phyloP scores from a whole-genome alignment of 2,888 invertebrate species.

The Thera obeliscata region DNA sequence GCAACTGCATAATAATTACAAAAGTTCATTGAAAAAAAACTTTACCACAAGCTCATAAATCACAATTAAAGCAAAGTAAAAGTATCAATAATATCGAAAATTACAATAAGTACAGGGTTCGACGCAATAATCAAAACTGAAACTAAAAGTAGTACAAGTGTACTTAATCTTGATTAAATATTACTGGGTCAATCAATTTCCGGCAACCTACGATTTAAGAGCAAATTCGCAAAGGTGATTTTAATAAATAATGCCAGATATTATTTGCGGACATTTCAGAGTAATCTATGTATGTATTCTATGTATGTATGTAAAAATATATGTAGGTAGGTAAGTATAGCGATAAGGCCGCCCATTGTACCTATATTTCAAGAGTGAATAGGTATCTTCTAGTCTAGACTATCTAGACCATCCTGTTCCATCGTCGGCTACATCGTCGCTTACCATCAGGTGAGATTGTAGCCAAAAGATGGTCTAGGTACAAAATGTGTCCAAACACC shows the following conservation, averaged over 20 bases:
- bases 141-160: conserved; percentile 54
- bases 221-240: conserved; percentile 11
- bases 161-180: conserved; percentile 56
- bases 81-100: conserved; percentile 35
- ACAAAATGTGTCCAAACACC: too few species aligned
- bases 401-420: too few species aligned
- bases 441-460: too few species aligned
- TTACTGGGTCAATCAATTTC: conserved; percentile 67
- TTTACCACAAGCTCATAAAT: conserved; percentile 26
- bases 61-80: conserved; percentile 35
- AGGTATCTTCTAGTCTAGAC: too few species aligned
- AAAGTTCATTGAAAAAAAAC: conserved; percentile 31
- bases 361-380: too few species aligned
- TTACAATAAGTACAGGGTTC: conserved; percentile 33
- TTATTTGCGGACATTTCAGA: too few species aligned
- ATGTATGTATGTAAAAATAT: too few species aligned
- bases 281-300: too few species aligned
- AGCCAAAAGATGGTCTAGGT: too few species aligned
- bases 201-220: conserved; percentile 52
- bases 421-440: too few species aligned
- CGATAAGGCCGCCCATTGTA: too few species aligned
- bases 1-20: conserved; percentile 23
- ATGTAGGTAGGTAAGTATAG: too few species aligned
- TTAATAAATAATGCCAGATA: background rate
- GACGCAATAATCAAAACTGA: conserved; percentile 44